A percentile compares a stretch with the other conserved stretches of the same genome.
phyloP scores from a whole-genome alignment of 1,140 invertebrate genomes.

The Euborellia annulipes region DNA sequence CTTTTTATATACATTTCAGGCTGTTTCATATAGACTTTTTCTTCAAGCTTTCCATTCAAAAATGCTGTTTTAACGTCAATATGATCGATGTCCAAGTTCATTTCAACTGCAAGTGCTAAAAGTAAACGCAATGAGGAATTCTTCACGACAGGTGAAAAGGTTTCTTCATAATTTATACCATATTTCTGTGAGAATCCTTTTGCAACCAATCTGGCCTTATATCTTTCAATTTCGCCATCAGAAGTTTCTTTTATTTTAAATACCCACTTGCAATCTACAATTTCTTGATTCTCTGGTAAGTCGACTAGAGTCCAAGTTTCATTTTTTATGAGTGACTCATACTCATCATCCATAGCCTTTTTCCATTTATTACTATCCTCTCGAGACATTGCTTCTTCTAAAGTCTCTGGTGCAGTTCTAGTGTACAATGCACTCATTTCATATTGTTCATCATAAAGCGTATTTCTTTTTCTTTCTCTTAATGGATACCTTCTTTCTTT shows the following conservation, averaged over 20 bases:
- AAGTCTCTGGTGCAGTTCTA: background rate
- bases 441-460: background rate
- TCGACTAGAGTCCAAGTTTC: conserved; percentile 18
- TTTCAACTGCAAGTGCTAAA: conserved; percentile 15
- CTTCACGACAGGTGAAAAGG: conserved; percentile 15
- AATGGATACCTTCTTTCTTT: no score
- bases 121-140: conserved; percentile 11
- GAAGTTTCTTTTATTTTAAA: conserved; percentile 23
- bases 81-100: conserved; percentile 17
- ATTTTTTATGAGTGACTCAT: conserved; percentile 20
- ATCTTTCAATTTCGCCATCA: conserved; percentile 1
- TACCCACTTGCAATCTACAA: conserved; percentile 25
- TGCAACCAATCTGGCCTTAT: conserved; percentile 13
- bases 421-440: background rate
- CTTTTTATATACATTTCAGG: conserved; percentile 18
- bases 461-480: background rate
- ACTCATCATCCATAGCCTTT: conserved; percentile 19
- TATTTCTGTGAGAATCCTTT: conserved; percentile 17
- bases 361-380: conserved; percentile 18
- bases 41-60: conserved; percentile 22
- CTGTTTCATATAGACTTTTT: conserved; percentile 25
- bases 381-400: conserved; percentile 16
- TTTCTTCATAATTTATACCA: conserved; percentile 19
- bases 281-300: conserved; percentile 19
- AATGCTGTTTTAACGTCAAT: conserved; percentile 28